Percentiles rank a stretch among this genome's conserved stretches.
These are phyloP conservation scores for Thalassophryne amazonica DNA, from an alignment of 2,797 vertebrate genomes.

Conservation along the genomic window DNA sequence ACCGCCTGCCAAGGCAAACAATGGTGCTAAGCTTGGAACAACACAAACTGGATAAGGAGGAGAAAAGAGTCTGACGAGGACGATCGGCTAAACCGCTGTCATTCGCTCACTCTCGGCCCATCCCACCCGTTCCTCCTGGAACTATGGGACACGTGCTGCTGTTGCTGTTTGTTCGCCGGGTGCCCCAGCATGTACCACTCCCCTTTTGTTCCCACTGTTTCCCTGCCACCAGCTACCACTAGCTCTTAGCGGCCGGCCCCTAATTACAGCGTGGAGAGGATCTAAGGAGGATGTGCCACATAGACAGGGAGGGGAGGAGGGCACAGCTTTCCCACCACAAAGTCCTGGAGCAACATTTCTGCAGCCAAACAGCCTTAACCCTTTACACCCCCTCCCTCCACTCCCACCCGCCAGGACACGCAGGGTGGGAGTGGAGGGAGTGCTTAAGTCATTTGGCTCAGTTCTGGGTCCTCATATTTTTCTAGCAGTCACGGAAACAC, in stretches of 20 bases:
- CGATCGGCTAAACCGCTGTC: slow-evolving; percentile 52
- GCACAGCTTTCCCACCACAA: slow-evolving; percentile 78
- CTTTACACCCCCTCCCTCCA: slow-evolving; percentile 38
- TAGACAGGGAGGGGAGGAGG: slow-evolving; percentile 78
- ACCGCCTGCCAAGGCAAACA: slow-evolving; percentile 84
- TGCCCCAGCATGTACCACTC: slow-evolving; percentile 59
- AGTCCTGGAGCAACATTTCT: slow-evolving; percentile 73
- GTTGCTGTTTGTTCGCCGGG: slow-evolving; percentile 59
- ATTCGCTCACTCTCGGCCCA: slow-evolving; percentile 44
- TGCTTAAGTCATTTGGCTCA: slow-evolving; percentile 26
- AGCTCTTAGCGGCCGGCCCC: slow-evolving; percentile 70
- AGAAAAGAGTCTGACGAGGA: slow-evolving; percentile 45
- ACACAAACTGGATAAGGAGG: slow-evolving; percentile 72
- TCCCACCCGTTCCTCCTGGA: slow-evolving; percentile 70
- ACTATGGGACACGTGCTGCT: slow-evolving; percentile 66
- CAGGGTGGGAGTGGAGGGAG: slow-evolving; percentile 56
- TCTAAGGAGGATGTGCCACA: slow-evolving; percentile 84
- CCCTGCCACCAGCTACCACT: slow-evolving; percentile 65
- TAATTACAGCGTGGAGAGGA: slow-evolving; percentile 81
- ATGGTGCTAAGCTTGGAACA: slow-evolving; percentile 80
- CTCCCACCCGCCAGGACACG: slow-evolving; percentile 42
- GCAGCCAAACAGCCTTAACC: slow-evolving; percentile 68
- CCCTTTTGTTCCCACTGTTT: slow-evolving; percentile 67
- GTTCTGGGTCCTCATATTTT: slow-evolving; percentile 4
- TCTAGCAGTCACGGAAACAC: slow-evolving; percentile 6